Base-by-base conservation (phyloP, 2,797 vertebrate species). In the Sebastes cheni region DNA sequence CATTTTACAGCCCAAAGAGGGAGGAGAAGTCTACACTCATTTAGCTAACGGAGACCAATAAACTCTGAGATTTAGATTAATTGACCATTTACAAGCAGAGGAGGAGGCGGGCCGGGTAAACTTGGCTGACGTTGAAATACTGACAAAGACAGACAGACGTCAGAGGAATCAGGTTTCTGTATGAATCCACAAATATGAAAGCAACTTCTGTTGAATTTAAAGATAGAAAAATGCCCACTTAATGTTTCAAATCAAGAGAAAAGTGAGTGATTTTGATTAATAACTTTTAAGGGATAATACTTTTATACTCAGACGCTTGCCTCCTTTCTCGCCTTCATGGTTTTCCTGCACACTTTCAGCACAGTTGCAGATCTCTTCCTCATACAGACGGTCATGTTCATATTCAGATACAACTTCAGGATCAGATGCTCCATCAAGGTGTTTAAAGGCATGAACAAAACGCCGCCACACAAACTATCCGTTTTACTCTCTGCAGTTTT, bases 41-140 rank as follows among this genome's bases (percentile, higher is more conserved):
- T 93, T 86, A 90, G 92, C 93, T 92, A 93, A 91, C 65, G 74
- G 77, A 93, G 90, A 89, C 93, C 91, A 92, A 94, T 95, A 95
- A 95, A 95, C 84, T 79, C 79, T 55, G 72, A 82, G 71, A 89
- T 92, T 89, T 72, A 84, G 87, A 95, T 95, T 91, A 95, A 95
- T 95, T 92, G 90, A 90, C 83, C 90, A 80, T 93, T 95, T 89
- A 92, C 80, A 78, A 75, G 59, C 60, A 71, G 87, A 32, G 42
- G 75, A 79, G 80, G 79, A 61, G 89, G 80, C 79, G 30, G 88
- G 74, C 87, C 87, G 81, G 29, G 39, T 42, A 42, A 42, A 42
- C 39, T 42, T 6, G 39, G 13, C 39, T 42, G 39, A 42, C 39
- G 39, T 42, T 36, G 9, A 59, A 70, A 42, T 11, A 23, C 50